Evolutionary conservation across 2,113 vertebrate species (phyloP).

Genomic region (Myocastor coypus): DNA sequence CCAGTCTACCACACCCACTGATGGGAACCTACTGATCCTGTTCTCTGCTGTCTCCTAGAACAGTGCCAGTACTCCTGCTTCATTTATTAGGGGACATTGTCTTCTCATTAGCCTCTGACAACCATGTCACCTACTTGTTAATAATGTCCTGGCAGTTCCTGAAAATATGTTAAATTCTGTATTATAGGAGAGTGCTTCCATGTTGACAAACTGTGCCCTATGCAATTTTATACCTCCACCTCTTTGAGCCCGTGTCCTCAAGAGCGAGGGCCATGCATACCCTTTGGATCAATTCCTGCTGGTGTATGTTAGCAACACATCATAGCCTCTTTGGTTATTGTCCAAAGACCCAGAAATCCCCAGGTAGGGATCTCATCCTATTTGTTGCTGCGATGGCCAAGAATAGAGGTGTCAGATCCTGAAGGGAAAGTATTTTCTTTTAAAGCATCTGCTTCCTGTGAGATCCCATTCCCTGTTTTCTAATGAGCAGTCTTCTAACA

Average conservation of each 20-base stretch:
- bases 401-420: background rate
- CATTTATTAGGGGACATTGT: background rate
- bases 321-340: background rate
- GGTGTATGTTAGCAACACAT: background rate
- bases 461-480: background rate
- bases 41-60: background rate
- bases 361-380: background rate
- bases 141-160: background rate
- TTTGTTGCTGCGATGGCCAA: background rate
- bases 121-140: background rate
- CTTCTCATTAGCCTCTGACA: background rate
- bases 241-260: background rate
- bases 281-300: background rate
- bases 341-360: background rate
- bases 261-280: background rate
- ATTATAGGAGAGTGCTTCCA: background rate
- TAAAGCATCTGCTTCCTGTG: background rate
- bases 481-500: background rate
- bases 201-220: background rate
- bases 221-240: background rate
- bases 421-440: background rate
- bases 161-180: background rate
- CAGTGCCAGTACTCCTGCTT: background rate
- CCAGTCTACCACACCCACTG: background rate
- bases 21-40: background rate